A percentile compares a stretch with the other conserved stretches of the same genome.
phyloP scores from a whole-genome alignment of 2,113 vertebrate species.

The Scophthalmus maximus region DNA sequence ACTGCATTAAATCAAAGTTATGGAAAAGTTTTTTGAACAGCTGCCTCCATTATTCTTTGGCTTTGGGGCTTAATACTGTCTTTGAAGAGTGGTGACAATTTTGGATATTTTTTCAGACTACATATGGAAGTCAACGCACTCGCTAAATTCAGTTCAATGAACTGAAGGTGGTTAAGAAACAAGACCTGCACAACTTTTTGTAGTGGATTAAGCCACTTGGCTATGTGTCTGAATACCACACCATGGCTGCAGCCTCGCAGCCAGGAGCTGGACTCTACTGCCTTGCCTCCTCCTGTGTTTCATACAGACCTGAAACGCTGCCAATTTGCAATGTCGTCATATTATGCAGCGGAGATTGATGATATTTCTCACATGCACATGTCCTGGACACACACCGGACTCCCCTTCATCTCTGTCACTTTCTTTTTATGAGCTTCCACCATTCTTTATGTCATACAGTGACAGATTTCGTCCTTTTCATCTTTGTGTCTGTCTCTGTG shows the following conservation, averaged over 20 bases:
- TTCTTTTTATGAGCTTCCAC: conserved; percentile 6
- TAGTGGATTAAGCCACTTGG: background rate
- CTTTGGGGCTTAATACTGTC: too few species aligned
- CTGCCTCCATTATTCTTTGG: too few species aligned
- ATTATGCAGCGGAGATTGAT: background rate
- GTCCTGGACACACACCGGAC: background rate
- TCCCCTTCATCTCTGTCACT: conserved; percentile 9
- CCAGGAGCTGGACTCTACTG: too few species aligned
- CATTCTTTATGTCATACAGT: conserved; percentile 8
- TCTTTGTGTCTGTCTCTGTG: conserved; percentile 26
- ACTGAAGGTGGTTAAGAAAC: too few species aligned
- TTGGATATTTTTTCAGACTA: too few species aligned
- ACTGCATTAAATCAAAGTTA: too few species aligned
- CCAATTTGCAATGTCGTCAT: background rate
- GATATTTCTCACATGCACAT: conserved; percentile 4
- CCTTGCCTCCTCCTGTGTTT: background rate
- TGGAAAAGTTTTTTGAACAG: too few species aligned
- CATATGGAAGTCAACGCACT: too few species aligned
- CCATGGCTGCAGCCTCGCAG: too few species aligned
- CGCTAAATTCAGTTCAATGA: too few species aligned
- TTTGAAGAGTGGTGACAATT: too few species aligned
- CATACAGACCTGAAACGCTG: background rate
- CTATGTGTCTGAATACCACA: too few species aligned
- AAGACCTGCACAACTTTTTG: background rate
- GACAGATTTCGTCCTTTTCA: conserved; percentile 37